phyloP scores from a whole-genome alignment of 1,140 invertebrate genomes.

The Ceratitis capitata region DNA sequence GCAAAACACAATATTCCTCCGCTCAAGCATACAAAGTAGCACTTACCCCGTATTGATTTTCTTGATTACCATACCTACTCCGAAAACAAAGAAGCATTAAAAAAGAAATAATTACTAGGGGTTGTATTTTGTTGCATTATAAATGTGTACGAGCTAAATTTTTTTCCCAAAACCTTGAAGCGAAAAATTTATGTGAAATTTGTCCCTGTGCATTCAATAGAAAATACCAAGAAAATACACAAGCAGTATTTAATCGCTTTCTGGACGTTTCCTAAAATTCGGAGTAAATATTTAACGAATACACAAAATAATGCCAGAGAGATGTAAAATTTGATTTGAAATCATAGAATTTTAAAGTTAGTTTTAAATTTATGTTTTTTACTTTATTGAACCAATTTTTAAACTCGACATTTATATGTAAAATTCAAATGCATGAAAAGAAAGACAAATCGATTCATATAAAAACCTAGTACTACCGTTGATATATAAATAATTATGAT shows the following conservation, averaged over 20 bases:
- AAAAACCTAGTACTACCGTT: no score
- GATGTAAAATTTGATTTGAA: no score
- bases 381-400: no score
- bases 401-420: no score
- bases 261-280: conserved; percentile 36
- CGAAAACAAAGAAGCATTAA: not conserved
- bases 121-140: not conserved
- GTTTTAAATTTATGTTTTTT: no score
- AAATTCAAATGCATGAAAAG: no score
- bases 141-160: not conserved
- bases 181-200: not conserved
- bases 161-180: not conserved
- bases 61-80: not conserved
- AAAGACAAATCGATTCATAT: no score
- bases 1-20: not conserved
- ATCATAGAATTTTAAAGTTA: no score
- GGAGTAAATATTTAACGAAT: not conserved
- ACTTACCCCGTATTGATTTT: not conserved
- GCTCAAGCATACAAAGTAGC: not conserved
- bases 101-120: not conserved
- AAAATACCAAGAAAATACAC: no score
- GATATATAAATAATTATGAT: no score
- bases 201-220: not conserved
- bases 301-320: not conserved
- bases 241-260: not conserved